phyloP scores from a whole-genome alignment of 2,797 vertebrate species.

The Enteromius afrohamiltoni region DNA sequence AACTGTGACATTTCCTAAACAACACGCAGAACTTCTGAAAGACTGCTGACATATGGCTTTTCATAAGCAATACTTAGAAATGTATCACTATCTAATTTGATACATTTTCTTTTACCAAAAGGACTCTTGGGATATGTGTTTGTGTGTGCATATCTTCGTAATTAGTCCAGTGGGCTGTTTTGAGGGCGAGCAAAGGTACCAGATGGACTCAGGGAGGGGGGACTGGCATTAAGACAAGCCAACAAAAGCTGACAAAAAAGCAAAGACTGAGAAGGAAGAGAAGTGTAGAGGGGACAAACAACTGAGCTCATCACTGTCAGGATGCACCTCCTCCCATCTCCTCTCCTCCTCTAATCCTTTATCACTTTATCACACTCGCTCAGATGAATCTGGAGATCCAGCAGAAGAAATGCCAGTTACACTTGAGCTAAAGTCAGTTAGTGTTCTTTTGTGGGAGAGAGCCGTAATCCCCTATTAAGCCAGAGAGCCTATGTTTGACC shows the following conservation, averaged over 20 bases:
- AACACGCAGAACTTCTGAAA: slow-evolving; percentile 41
- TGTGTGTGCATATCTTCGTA: slow-evolving; percentile 72
- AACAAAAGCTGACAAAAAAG: slow-evolving; percentile 65
- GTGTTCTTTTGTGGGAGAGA: slow-evolving; percentile 66
- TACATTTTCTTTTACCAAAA: slow-evolving; percentile 80
- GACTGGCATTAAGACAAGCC: slow-evolving; percentile 65
- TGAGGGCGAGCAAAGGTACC: slow-evolving; percentile 78
- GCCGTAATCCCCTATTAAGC: slow-evolving; percentile 78
- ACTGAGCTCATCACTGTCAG: slow-evolving; percentile 65
- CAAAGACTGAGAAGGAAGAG: slow-evolving; percentile 57
- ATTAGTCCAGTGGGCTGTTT: slow-evolving; percentile 82
- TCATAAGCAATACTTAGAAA: slow-evolving; percentile 54
- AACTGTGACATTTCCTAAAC: slow-evolving; percentile 27
- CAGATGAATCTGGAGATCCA: slow-evolving; percentile 66
- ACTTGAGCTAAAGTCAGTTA: slow-evolving; percentile 71
- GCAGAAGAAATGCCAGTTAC: slow-evolving; percentile 62
- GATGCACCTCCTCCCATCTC: slow-evolving; percentile 52
- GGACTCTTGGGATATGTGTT: slow-evolving; percentile 64
- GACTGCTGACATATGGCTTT: slow-evolving; percentile 59
- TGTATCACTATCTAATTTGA: slow-evolving; percentile 76
- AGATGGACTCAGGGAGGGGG: slow-evolving; percentile 83
- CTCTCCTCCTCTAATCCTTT: slow-evolving; percentile 50
- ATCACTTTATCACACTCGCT: slow-evolving; percentile 61
- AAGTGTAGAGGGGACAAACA: slow-evolving; percentile 43
- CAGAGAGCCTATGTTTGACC: slow-evolving; percentile 78